Evolutionary conservation across 1,140 invertebrate genomes (phyloP), one percentile per base, ranked within the genome.

Genomic region (Bombus confusus): DNA sequence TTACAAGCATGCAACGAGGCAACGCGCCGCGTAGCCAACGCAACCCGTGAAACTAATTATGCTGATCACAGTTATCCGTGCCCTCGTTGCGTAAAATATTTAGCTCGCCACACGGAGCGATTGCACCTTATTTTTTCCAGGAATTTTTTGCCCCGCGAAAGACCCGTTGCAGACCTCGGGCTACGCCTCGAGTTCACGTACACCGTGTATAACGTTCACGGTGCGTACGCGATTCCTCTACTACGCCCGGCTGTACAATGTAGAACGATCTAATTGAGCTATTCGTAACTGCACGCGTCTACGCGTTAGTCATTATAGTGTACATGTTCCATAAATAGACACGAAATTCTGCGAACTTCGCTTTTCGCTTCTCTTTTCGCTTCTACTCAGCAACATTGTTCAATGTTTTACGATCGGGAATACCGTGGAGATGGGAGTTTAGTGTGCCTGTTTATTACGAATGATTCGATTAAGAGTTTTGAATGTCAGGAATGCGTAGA

Each of bases 31-130:
- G n/a, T n/a, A 62, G 2, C 34, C 64, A 13, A 34, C 2, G 62
- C 69, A 77, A 57, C 62, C 47, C 22, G 73, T 5, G 34, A 69
- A 39, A 43, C 39, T 85, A 80, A 85, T 85, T 85, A 85, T 72
- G 68, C 76, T 15, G 83, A 85, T 85, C 83, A 37, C 52, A 62
- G 83, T 69, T 57, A 62, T 62, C 47, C 75, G 22, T 77, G 83
- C 41, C 83, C 83, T 72, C 83, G 76, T 74, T 80, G 83, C 71
- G 83, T 81, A 74, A 85, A 80, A 85, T 80, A 80, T 85, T 85
- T 81, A 81, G 57, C 34, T 80, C 78, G 43, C 41, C 25, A 13
- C n/a, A 25, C 31, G 78, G 3, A 5, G 59, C 59, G 52, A 81
- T 66, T 81, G 78, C 59, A 68, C 9, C 69, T 52, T 39, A 81